phyloP scores from a whole-genome alignment of 2,888 invertebrate species.

The Amblyjoppa proteus region DNA sequence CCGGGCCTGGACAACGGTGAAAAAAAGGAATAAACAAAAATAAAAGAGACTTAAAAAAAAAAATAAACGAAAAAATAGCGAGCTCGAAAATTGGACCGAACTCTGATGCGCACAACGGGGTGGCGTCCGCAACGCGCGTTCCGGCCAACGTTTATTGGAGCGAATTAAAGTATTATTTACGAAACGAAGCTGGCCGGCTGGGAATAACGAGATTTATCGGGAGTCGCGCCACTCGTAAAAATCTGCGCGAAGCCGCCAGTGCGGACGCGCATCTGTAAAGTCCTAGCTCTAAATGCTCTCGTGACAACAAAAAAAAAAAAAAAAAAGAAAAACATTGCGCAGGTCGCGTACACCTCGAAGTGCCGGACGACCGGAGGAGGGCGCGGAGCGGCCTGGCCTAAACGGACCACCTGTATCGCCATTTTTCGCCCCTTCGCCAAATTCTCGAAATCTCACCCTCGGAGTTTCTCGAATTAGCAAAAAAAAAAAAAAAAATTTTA shows the following conservation, averaged over 20 bases:
- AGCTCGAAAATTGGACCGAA: constrained; percentile 7
- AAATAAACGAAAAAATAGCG: background rate
- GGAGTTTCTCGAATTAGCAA: background rate
- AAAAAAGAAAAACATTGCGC: background rate
- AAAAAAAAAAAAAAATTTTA: background rate
- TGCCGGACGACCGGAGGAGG: background rate
- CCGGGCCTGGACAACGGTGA: constrained; percentile 29
- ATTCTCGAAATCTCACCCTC: background rate
- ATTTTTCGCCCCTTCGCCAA: background rate
- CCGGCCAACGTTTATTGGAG: constrained; percentile 60
- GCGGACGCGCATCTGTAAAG: too few relatives aligned
- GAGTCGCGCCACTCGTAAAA: constrained; percentile 36
- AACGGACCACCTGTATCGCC: background rate
- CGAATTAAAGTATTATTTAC: constrained; percentile 63
- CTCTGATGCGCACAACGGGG: background rate
- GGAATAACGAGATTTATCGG: constrained; percentile 45
- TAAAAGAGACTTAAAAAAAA: background rate
- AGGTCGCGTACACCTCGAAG: background rate
- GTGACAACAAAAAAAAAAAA: background rate
- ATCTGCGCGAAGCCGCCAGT: background rate
- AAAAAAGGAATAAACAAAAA: constrained; percentile 10
- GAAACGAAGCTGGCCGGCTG: constrained; percentile 27
- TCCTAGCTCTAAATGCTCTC: too few relatives aligned
- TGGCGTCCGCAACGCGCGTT: background rate
- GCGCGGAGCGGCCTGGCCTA: background rate